Base-by-base conservation (phyloP, 2,888 invertebrate genomes). In the Hirtodrosophila confusa region DNA sequence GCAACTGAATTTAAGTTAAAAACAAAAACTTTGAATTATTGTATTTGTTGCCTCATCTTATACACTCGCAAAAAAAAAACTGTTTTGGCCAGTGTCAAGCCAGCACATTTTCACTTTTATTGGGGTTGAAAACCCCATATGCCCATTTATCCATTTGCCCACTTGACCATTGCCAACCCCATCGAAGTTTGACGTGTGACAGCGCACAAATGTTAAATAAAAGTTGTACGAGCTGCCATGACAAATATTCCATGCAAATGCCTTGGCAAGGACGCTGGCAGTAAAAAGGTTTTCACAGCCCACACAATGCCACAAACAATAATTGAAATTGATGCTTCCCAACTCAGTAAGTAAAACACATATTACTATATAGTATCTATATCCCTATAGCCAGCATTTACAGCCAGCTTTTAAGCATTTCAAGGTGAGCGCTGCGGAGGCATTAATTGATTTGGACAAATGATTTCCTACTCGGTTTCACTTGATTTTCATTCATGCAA, bases 311-410 rank as follows among this genome's bases (percentile, higher is more conserved):
- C 61, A 49, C 57, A 74, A 60, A 63, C 63, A 74, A 75, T 87
- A 87, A 85, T 87, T 82, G 82, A 82, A 82, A 75, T 85, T 68
- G 85, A 85, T 86, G 82, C 58, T 69, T 44, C 61, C 41, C 45
- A 57, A 44, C 43, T 51, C 41, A 58, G 6, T 11, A 47, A 9
- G 39, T 37, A n/a, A n/a, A 6, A 31, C n/a, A 31, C 4, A 53
- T 3, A 40, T 4, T 17, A 17, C 24, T 9, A 9, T 3, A 29
- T 9, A 41, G 2, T 11, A 35, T 35, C 7, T 8, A n/a, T 35
- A 10, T 36, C 4, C 35, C 17, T 12, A 39, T n/a, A 12, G 6
- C 9, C 23, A 12, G 10, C n/a, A 0, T 8, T 36, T 36, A 17
- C n/a, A n/a, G n/a, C n/a, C 23, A 12, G 10, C n/a, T 3, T 8